These are phyloP conservation scores for Drosophila fuyamai DNA, from an alignment of 1,140 invertebrate species.

Conservation along the genomic window DNA sequence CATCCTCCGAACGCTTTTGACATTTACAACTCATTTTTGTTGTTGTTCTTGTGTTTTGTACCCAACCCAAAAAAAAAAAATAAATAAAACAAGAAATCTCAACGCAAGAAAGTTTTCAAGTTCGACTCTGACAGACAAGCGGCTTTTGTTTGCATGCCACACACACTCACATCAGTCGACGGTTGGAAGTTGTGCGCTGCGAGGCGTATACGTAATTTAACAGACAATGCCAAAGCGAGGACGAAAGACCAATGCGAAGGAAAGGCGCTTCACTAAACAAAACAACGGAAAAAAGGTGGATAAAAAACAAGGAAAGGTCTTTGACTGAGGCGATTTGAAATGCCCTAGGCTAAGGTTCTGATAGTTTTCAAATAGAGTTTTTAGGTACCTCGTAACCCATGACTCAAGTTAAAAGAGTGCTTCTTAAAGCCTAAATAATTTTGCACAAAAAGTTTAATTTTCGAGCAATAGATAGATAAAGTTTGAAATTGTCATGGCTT, in stretches of 20 bases:
- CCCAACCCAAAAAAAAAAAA: slow-evolving; percentile 4
- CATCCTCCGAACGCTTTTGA: slow-evolving; percentile 74
- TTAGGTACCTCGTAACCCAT: too few species aligned
- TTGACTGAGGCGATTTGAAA: slow-evolving; percentile 60
- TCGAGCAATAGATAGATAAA: too few species aligned
- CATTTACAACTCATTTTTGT: slow-evolving; percentile 79
- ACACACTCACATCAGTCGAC: slow-evolving; percentile 37
- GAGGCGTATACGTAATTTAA: slow-evolving; percentile 80
- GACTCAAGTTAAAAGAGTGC: too few species aligned
- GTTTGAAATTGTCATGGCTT: too few species aligned
- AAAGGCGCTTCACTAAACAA: slow-evolving; percentile 44
- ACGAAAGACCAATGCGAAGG: slow-evolving; percentile 40
- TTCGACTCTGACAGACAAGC: slow-evolving; percentile 78
- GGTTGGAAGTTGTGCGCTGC: slow-evolving; percentile 57
- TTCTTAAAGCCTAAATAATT: too few species aligned
- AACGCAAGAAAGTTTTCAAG: slow-evolving; percentile 73
- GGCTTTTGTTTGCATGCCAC: slow-evolving; percentile 75
- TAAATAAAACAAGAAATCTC: slow-evolving; percentile 57
- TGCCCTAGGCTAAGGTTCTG: slow-evolving; percentile 25
- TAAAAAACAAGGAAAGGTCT: slow-evolving; percentile 67
- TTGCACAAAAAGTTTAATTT: too few species aligned
- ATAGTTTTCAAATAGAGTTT: slow-evolving; percentile 19
- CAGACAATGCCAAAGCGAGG: slow-evolving; percentile 68
- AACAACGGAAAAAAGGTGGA: slow-evolving; percentile 41
- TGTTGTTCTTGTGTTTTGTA: slow-evolving; percentile 21